Conservation (phyloP, 2,113 vertebrate genomes). For the Dendrocopos noguchii region DNA sequence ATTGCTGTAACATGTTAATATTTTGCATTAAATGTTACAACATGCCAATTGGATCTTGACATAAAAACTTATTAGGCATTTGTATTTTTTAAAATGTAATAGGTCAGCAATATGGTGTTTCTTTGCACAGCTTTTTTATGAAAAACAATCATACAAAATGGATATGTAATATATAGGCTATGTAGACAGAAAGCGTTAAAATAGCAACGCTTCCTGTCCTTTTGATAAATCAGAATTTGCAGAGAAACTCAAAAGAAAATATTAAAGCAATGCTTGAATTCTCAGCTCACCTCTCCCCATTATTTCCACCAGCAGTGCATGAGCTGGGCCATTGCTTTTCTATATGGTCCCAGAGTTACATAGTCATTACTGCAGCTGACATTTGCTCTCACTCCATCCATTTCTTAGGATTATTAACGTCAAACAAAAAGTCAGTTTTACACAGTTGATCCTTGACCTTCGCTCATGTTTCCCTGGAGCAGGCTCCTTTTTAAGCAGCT, state of each 20-base stretch:
- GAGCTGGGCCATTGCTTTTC: neutral
- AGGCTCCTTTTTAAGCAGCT: slow-evolving; percentile 13
- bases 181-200: neutral
- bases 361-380: slow-evolving; percentile 48
- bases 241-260: neutral
- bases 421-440: slow-evolving; percentile 55
- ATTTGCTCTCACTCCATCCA: slow-evolving; percentile 60
- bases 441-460: slow-evolving; percentile 57
- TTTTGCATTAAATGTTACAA: neutral
- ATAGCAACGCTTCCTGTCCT: neutral
- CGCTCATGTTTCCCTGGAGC: slow-evolving; percentile 22
- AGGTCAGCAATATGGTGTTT: neutral
- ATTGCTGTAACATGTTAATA: neutral
- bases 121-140: neutral
- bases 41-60: neutral
- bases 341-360: neutral
- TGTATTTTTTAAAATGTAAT: neutral
- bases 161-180: neutral
- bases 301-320: neutral
- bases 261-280: neutral
- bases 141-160: neutral
- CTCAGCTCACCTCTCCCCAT: slow-evolving; percentile 12
- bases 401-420: slow-evolving; percentile 61
- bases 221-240: neutral
- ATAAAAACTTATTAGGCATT: neutral